Percentiles rank a stretch among this genome's conserved stretches.
Conservation (phyloP, 2,797 vertebrate genomes). For the Pangasius larnaudii region DNA sequence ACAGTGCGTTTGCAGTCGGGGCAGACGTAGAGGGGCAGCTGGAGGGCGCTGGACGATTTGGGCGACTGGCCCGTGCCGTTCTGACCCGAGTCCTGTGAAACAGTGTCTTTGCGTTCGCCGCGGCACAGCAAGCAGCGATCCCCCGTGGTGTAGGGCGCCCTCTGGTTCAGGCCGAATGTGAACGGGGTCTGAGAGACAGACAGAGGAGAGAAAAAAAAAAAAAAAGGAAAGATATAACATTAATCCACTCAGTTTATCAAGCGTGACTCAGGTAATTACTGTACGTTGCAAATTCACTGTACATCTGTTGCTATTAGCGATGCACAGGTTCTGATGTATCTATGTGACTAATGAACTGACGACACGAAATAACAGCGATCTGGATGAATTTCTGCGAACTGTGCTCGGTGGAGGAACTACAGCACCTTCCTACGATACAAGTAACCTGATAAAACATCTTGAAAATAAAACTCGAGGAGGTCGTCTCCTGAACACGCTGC, state of each 20-base stretch:
- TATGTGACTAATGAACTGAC: no score
- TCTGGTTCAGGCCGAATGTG: slow-evolving; percentile 94
- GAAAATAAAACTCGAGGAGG: no score
- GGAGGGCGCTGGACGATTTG: slow-evolving; percentile 86
- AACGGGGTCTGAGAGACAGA: slow-evolving; percentile 84
- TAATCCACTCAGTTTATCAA: neutral
- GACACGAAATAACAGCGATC: no score
- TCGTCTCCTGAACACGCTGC: no score
- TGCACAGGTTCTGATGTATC: no score
- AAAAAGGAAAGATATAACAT: no score
- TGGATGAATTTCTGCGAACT: no score
- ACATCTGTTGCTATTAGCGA: no score
- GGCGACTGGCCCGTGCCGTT: slow-evolving; percentile 83
- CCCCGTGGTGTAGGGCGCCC: slow-evolving; percentile 90
- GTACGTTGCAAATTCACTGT: no score
- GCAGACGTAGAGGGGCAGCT: slow-evolving; percentile 96
- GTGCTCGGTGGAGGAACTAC: neutral
- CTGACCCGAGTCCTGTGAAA: slow-evolving; percentile 82
- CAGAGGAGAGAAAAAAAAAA: neutral
- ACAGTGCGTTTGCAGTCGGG: slow-evolving; percentile 93
- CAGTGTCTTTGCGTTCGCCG: slow-evolving; percentile 89
- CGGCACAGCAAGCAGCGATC: slow-evolving; percentile 95
- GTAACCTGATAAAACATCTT: no score
- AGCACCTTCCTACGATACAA: neutral
- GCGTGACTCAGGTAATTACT: no score